Evolutionary conservation across 2,888 invertebrate species (phyloP).

Genomic region (Elmis aenea): DNA sequence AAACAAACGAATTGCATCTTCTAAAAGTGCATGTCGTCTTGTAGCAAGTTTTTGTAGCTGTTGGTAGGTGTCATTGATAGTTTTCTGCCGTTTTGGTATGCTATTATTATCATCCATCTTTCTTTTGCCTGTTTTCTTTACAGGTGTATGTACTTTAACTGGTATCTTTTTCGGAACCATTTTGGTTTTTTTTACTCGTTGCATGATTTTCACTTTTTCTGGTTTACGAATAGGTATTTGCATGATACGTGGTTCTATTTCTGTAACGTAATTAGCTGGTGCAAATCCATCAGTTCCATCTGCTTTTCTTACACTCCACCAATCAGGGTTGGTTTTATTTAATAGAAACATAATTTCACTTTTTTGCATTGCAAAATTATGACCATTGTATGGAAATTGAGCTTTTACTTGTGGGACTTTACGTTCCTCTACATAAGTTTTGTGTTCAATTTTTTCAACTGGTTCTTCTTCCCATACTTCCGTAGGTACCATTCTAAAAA

Average conservation of each 20-base stretch:
- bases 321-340: constrained; percentile 93
- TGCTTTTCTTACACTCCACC: constrained; percentile 94
- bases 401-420: constrained; percentile 83
- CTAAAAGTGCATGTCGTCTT: constrained; percentile 75
- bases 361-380: constrained; percentile 87
- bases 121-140: constrained; percentile 42
- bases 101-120: constrained; percentile 62
- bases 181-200: constrained; percentile 85
- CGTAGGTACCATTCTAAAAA: constrained; percentile 66
- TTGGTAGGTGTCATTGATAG: constrained; percentile 76
- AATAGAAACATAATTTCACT: constrained; percentile 88
- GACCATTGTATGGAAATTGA: constrained; percentile 86
- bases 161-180: constrained; percentile 82
- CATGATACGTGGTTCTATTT: constrained; percentile 83
- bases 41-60: constrained; percentile 76
- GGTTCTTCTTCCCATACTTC: constrained; percentile 93
- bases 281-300: constrained; percentile 95
- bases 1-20: constrained; percentile 88
- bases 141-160: constrained; percentile 54
- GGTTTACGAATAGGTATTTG: constrained; percentile 77
- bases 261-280: constrained; percentile 93
- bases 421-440: constrained; percentile 81
- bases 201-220: constrained; percentile 75
- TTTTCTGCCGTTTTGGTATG: constrained; percentile 73
- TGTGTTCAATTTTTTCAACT: constrained; percentile 76